A percentile compares a stretch with the other conserved stretches of the same genome.
These are phyloP conservation scores for Berghia stephanieae DNA, from an alignment of 1,140 invertebrate genomes.

Conservation along the genomic window DNA sequence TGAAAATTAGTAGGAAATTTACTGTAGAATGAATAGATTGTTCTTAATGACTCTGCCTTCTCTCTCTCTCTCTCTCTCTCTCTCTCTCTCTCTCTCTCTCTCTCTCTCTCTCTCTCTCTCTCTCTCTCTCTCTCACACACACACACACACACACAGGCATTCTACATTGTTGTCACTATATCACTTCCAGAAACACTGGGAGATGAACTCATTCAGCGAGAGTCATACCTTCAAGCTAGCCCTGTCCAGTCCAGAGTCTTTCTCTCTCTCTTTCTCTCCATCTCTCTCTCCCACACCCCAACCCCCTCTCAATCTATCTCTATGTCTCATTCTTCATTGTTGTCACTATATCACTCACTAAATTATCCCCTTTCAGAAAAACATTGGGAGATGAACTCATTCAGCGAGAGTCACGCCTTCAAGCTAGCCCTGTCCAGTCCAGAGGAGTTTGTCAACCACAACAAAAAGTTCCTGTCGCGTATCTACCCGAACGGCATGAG, in stretches of 20 bases:
- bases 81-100: no score
- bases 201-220: conserved; percentile 69
- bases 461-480: conserved; percentile 69
- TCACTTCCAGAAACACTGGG: conserved; percentile 53
- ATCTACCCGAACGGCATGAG: conserved; percentile 71
- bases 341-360: not conserved
- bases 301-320: no score
- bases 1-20: not conserved
- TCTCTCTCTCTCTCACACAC: no score
- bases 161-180: not conserved
- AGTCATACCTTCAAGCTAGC: conserved; percentile 66
- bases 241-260: conserved; percentile 67
- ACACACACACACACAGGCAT: no score
- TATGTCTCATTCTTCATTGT: no score
- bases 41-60: no score
- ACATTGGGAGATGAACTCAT: conserved; percentile 67
- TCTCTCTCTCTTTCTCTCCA: no score
- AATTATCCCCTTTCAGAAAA: conserved; percentile 53
- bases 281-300: no score
- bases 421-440: conserved; percentile 66
- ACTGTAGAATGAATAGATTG: not conserved
- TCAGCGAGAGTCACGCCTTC: conserved; percentile 67
- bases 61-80: no score
- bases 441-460: conserved; percentile 71
- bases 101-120: no score